These are phyloP conservation scores for Pseudomyrmex pallidus DNA, from an alignment of 1,140 invertebrate species.

Conservation along the genomic window DNA sequence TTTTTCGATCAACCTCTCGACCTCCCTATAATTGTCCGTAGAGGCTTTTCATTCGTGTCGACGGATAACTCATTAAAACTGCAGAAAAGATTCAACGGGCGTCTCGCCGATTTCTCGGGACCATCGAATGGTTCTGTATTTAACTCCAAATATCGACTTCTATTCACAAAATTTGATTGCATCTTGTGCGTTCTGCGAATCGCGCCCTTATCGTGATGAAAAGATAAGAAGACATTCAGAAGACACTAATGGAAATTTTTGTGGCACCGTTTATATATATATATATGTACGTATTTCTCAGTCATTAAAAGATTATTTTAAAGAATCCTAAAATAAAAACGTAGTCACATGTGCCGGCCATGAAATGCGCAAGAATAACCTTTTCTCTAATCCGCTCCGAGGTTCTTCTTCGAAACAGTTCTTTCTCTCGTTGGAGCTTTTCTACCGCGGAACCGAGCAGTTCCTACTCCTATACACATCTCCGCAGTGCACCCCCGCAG, in stretches of 20 bases:
- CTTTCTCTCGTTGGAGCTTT: background rate
- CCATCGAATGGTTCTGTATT: constrained; percentile 5
- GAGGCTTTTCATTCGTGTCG: constrained; percentile 56
- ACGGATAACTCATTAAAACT: constrained; percentile 72
- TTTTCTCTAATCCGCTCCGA: constrained; percentile 12
- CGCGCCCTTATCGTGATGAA: background rate
- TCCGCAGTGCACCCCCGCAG: constrained; percentile 71
- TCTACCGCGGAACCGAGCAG: constrained; percentile 22
- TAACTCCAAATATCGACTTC: constrained; percentile 46
- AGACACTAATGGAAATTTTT: background rate
- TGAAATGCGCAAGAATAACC: constrained; percentile 25
- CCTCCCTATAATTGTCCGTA: constrained; percentile 53
- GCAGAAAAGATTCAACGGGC: constrained; percentile 31
- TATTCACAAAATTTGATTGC: constrained; percentile 49
- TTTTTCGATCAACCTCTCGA: background rate
- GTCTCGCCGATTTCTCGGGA: constrained; percentile 7
- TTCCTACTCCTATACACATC: constrained; percentile 40
- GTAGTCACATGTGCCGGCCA: background rate
- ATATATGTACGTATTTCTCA: background rate
- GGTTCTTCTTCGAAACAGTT: constrained; percentile 24
- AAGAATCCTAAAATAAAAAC: background rate
- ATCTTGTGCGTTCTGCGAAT: constrained; percentile 1
- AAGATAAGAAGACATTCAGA: background rate
- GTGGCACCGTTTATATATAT: no score
- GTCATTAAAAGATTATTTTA: background rate